Evolutionary conservation across 2,113 vertebrate species (phyloP), one percentile per base, ranked within the genome.

Genomic region (Ranitomeya variabilis): DNA sequence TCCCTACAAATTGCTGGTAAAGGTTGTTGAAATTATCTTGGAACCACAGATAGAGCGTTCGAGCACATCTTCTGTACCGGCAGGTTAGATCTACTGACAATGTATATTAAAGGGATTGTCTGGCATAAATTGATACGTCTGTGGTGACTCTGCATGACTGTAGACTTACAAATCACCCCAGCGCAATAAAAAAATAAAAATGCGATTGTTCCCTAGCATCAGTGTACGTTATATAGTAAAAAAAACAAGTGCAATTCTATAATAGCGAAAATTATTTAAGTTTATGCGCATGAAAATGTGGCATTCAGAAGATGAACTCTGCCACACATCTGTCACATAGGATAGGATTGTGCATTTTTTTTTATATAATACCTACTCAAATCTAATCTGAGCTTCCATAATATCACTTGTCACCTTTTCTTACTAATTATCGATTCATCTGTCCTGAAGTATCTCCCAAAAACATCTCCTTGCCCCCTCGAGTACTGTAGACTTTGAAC

Each of bases 401-500:
- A 45, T 21, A 12, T 64, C 9, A 12, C 16, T 69, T 69, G 81
- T n/a, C 62, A 83, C 67, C 62, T 83, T 67, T 83, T 52, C 31
- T 52, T 54, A 23, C 62, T 67, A 51, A 83, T 83, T 52, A 76
- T 76, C 45, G 18, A 18, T 21, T 60, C 71, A 85, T 37, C 69
- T 73, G 10, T 11, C 9, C 4, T 23, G 8, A 51, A 86, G 13
- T 23, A 78, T 51, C 85, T 77, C 31, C 8, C 31, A 64, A 16
- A 86, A 86, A 77, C 37, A 73, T 86, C 76, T 12, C 12, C 19
- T 23, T 14, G 10, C 55, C 57, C 71, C 19, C 21, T 86, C 18
- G 4, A 79, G 21, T n/a, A 67, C 45, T 21, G 23, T 18, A 64
- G 21, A 31, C 13, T 31, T 52, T 21, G 23, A 26, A 80, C 23